Conservation (phyloP, 2,888 invertebrate species). For the Diarsia dahlii region DNA sequence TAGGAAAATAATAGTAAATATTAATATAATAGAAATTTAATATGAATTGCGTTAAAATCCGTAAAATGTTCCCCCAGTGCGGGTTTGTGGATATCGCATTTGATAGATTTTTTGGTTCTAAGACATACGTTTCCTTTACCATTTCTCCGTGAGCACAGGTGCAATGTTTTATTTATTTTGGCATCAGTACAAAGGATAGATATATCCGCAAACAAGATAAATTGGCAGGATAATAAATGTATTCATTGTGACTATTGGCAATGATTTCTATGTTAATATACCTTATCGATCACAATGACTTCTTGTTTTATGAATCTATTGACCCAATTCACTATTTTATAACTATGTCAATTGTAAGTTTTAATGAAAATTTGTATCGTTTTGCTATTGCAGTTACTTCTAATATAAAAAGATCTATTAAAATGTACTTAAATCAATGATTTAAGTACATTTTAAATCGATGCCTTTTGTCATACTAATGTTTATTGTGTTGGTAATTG, state of each 20-base stretch:
- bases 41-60: too few relatives aligned
- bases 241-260: slow-evolving; percentile 6
- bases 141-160: neutral
- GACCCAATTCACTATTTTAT: neutral
- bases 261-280: neutral
- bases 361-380: neutral
- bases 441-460: too few relatives aligned
- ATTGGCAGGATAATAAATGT: slow-evolving; percentile 30
- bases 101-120: neutral
- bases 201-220: neutral
- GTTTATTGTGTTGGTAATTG: neutral
- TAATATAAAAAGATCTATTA: neutral
- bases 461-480: neutral
- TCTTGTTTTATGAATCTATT: neutral
- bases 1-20: too few relatives aligned
- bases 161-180: slow-evolving; percentile 11
- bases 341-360: neutral
- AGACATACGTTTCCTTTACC: neutral
- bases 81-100: neutral
- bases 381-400: neutral
- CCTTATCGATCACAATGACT: neutral
- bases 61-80: too few relatives aligned
- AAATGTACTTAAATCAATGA: neutral
- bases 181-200: neutral
- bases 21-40: too few relatives aligned